Base-by-base conservation (phyloP, 2,888 invertebrate species). In the Noctua fimbriata region DNA sequence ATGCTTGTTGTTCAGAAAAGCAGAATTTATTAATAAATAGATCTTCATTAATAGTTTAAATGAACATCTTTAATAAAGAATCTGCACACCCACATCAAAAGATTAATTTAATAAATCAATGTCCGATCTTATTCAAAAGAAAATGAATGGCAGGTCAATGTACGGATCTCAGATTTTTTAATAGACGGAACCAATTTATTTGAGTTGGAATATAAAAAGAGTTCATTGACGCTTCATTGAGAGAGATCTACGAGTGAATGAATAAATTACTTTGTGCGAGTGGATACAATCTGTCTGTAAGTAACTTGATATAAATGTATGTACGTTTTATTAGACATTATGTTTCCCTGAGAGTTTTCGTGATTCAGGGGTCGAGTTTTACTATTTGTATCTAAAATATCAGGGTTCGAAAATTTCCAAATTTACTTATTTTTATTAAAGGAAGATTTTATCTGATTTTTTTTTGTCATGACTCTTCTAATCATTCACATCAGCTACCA, bases 221-320 rank as follows among this genome's bases (percentile, higher is more conserved):
- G 85, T 82, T 81, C 81, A 84, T 78, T 87, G 89, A 83, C 83
- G 69, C 73, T 71, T 67, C 81, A 81, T 79, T 78, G 63, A 78
- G 73, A 70, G 71, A 78, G 44, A 66, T 76, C 65, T 71, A 65
- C 55, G 52, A 81, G 63, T 69, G 67, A 86, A 83, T 84, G 73
- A 81, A 88, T 78, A 88, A 83, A 86, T 86, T 83, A 89, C 79
- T 89, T 76, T 69, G 52, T 36, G 41, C 69, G 58, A 79, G 58
- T 79, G 69, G 47, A n/a, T 82, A 79, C 58, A 70, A 77, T 82
- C 21, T 66, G 44, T 69, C 44, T 60, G 55, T 60, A 58, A 66
- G 36, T 36, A 24, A 36, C 24, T 67, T 52, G 36, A 67, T 52
- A 52, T 77, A 65, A 28, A 67, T 67, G 16, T 67, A 44, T n/a